A percentile compares a stretch with the other conserved stretches of the same genome.
phyloP scores from a whole-genome alignment of 2,888 invertebrate species.

The Meta bourneti region DNA sequence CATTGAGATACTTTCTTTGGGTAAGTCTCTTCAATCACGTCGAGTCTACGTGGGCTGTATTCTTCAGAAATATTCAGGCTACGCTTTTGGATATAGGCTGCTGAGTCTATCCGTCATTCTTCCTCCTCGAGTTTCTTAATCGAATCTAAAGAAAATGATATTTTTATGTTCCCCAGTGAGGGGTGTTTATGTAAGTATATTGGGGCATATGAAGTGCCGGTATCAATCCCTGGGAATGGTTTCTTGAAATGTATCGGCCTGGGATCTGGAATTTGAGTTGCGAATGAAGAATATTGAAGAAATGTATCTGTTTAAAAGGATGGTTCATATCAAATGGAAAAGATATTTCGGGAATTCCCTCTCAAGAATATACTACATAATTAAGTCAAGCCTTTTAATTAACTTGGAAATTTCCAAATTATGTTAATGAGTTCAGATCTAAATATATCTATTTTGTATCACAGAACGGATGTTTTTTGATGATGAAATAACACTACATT shows the following conservation, averaged over 20 bases:
- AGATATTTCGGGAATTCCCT: too few species aligned
- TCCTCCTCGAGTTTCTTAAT: conserved; percentile 3
- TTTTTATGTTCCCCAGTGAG: not conserved
- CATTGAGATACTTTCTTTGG: conserved; percentile 20
- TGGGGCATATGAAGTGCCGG: not conserved
- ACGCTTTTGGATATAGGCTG: conserved; percentile 25
- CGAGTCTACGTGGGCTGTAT: conserved; percentile 23
- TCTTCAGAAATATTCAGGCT: conserved; percentile 30
- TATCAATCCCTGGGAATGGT: not conserved
- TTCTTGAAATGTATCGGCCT: not conserved
- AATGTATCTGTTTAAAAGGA: too few species aligned
- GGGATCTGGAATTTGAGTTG: not conserved
- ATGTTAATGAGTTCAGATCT: too few species aligned
- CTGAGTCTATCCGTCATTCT: conserved; percentile 9
- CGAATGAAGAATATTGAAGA: too few species aligned
- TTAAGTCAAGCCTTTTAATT: too few species aligned
- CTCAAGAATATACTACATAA: too few species aligned
- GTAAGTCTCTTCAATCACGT: conserved; percentile 45
- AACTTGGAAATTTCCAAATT: too few species aligned
- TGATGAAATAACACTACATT: too few species aligned
- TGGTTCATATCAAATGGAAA: too few species aligned
- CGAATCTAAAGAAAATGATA: conserved; percentile 1
- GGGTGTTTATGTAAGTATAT: not conserved
- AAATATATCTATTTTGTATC: too few species aligned
- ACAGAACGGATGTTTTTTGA: too few species aligned